Base-by-base conservation (phyloP, 2,797 vertebrate genomes). In the Aphelocoma californica region DNA sequence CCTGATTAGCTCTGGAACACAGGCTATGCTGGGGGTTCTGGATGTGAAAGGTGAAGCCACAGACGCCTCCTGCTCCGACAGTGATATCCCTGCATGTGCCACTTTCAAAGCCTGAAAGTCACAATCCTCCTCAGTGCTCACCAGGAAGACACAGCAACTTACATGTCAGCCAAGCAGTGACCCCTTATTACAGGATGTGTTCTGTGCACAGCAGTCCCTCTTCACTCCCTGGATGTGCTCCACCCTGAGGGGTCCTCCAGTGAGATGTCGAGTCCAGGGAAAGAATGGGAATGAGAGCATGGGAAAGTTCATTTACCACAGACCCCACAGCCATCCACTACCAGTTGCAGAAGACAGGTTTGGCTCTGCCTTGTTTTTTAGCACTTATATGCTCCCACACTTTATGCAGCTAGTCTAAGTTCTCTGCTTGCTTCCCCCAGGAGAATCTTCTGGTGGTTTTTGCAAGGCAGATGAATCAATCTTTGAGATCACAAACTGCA, bases 11-110 rank as follows among this genome's bases (percentile, higher is more conserved):
- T 97, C 97, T 66, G 98, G 98, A 40, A 98, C 97, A 34, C 98
- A 98, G 18, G 97, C 96, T 54, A 98, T 98, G 93, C 96, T 98
- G 67, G 97, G 93, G 6, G 81, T 98, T 93, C 9, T 96, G 47
- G 98, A 98, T 38, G 98, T 98, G 88, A 98, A 98, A 51, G 98
- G 98, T 7, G 98, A 98, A 80, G 98, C 98, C 95, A 98, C 98
- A 25, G 98, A 98, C 0, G 98, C 98, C 88, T 98, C 98, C 87
- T 98, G 98, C 86, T 98, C 97, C 2, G 98, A 98, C 89, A 98
- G 90, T 7, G 98, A 98, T 96, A 98, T 97, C 78, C 98, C 98
- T 40, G 97, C 98, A 7, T 98, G 98, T 26, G 98, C 98, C 96
- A 97, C 97, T 95, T 98, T 98, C 97, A 98, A 93, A 92, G 98